phyloP scores from a whole-genome alignment of 2,113 vertebrate genomes.

The Pangasianodon gigas region DNA sequence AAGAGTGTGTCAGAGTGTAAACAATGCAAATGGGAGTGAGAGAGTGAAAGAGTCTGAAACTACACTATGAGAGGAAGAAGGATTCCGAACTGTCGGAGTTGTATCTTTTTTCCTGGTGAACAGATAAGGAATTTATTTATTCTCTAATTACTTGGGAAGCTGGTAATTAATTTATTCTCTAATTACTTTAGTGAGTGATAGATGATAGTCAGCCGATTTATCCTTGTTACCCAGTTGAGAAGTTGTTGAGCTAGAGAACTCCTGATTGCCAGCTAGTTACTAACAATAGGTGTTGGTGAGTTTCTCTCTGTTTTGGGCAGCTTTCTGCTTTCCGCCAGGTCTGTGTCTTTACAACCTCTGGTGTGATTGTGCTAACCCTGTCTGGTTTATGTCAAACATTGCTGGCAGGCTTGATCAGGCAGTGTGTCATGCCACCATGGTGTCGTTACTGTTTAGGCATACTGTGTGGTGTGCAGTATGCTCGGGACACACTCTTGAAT shows the following conservation, averaged over 20 bases:
- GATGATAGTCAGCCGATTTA: neutral
- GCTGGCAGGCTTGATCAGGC: neutral
- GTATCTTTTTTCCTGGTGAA: neutral
- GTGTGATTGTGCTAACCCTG: neutral
- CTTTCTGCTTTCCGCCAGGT: neutral
- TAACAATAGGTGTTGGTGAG: neutral
- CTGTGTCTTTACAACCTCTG: neutral
- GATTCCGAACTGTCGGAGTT: neutral
- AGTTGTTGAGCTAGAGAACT: neutral
- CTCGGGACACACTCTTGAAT: neutral
- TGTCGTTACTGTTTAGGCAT: neutral
- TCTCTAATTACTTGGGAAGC: neutral
- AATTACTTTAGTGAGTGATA: neutral
- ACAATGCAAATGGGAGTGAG: constrained; percentile 14
- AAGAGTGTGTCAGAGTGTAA: neutral
- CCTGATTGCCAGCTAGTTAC: neutral
- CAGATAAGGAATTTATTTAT: constrained; percentile 1
- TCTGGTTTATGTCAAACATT: neutral
- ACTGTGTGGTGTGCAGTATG: neutral
- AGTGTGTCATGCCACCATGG: neutral
- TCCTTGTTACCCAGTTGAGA: neutral
- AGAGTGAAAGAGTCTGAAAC: too few relatives aligned
- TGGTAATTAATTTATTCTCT: neutral
- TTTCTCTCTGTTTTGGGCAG: neutral
- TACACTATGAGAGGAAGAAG: neutral